Base-by-base conservation (phyloP, 2,888 invertebrate genomes). In the Mantis religiosa region DNA sequence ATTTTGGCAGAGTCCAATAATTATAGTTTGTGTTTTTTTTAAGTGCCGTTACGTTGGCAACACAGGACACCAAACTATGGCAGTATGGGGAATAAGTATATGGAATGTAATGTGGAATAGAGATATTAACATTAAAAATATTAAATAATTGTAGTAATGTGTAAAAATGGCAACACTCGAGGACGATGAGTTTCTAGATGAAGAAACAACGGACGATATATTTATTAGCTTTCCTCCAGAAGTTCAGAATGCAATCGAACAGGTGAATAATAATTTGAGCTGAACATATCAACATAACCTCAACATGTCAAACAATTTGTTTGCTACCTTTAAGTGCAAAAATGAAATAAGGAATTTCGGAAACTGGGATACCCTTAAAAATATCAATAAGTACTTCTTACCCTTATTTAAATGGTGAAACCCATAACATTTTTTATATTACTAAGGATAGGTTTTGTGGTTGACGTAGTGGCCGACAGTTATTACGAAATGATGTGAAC, bases 171-270 rank as follows among this genome's bases (percentile, higher is more conserved):
- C 88, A 25, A 28, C 88, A 25, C 20, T 88, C 30, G 91, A 91
- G 84, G 93, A 93, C 82, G 93, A 93, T 28, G 93, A 93, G 47
- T 92, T 92, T 87, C 90, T 92, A 54, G 93, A 94, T 34, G 95
- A 95, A 90, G 93, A 94, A 90, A 93, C 93, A 89, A 93, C 94
- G 20, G 94, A 71, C 25, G 54, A 93, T 90, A 91, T 92, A 83
- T 92, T 94, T 90, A 93, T 95, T 88, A 93, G 93, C 81, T 97
- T 98, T 92, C 97, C 98, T 1, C 95, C 96, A 88, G 97, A 98
- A 92, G 98, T 98, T 9, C 97, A 98, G 93, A 96, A 95, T 92
- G 97, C 98, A 1, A 98, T 98, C 90, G 98, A 98, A 93, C 96
- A 96, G 95, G 97, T 96, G 92, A 91, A 90, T 7, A 27, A 85